Evolutionary conservation across 2,113 vertebrate genomes (phyloP), one percentile per base, ranked within the genome.

Genomic region (Empidonax alnorum): DNA sequence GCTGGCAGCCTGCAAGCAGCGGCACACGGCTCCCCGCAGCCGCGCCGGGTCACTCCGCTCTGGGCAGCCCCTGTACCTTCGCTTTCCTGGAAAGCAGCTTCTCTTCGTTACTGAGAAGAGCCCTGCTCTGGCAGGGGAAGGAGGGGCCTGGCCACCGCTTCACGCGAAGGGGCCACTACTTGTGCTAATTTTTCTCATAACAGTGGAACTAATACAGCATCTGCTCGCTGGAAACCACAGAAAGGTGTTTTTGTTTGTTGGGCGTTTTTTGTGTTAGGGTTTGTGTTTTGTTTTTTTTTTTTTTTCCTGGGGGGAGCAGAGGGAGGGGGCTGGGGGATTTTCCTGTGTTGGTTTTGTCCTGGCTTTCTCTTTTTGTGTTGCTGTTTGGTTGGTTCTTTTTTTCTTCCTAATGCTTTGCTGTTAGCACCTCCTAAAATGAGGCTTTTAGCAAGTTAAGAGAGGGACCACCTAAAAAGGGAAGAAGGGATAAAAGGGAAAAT

Each of bases 61-160:
- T 5, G 84, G 82, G 93, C 69, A 92, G 90, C 71, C 58, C 24
- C 49, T 75, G 79, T 69, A 86, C 68, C 93, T 86, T 72, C 1
- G 3, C 69, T 97, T 96, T 97, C 95, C 95, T 96, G 97, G 96
- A 97, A 97, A 96, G 96, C 90, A 90, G n/a, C 46, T 90, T 91
- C 83, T 78, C 66, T 76, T 76, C 10, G 0, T 77, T 96, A 96
- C 93, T 95, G 72, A 94, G 95, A 97, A 96, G 58, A 92, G 79
- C 68, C 39, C 74, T 41, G 75, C 81, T 91, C 85, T 55, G 6
- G 0, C 58, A 82, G 55, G 53, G 65, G 80, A 84, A 92, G 90
- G 88, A 90, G 94, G 80, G 86, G 87, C 73, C 65, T 67, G 85
- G 67, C 63, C 53, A 50, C 90, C 5, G 6, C 89, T 86, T 91